phyloP scores from a whole-genome alignment of 2,888 invertebrate genomes.

The Cordilura impudica region DNA sequence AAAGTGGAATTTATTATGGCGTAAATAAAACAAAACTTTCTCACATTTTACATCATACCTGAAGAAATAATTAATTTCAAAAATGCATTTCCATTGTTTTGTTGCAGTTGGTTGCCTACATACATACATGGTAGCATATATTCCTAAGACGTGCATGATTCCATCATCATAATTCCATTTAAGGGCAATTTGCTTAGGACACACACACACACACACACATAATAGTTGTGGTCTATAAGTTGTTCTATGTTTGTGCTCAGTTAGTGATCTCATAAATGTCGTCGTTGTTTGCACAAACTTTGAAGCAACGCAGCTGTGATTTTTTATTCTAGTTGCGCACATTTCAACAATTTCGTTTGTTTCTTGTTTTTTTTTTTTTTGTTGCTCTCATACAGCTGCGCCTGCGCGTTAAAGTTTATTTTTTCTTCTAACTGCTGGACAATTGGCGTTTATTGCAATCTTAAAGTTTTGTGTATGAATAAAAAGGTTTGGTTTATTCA shows the following conservation, averaged over 20 bases:
- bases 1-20: no score
- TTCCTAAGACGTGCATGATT: constrained; percentile 40
- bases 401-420: constrained; percentile 41
- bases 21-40: constrained; percentile 23
- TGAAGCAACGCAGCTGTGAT: constrained; percentile 64
- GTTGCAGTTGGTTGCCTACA: not conserved
- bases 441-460: constrained; percentile 60
- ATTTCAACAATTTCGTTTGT: constrained; percentile 32
- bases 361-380: not conserved
- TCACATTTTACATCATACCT: constrained; percentile 32
- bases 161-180: constrained; percentile 58
- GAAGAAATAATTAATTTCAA: constrained; percentile 32
- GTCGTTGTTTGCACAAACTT: constrained; percentile 37
- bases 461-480: constrained; percentile 12
- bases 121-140: not conserved
- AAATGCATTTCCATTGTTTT: not conserved
- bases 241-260: constrained; percentile 11
- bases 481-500: constrained; percentile 56
- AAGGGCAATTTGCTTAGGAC: constrained; percentile 63
- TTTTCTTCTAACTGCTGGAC: constrained; percentile 52
- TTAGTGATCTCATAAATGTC: constrained; percentile 58
- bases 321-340: constrained; percentile 52
- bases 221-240: constrained; percentile 52
- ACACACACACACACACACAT: constrained; percentile 49
- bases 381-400: constrained; percentile 52